Evolutionary conservation across 1,140 invertebrate species (phyloP), one percentile per base, ranked within the genome.

Genomic region (Cyclina sinensis): DNA sequence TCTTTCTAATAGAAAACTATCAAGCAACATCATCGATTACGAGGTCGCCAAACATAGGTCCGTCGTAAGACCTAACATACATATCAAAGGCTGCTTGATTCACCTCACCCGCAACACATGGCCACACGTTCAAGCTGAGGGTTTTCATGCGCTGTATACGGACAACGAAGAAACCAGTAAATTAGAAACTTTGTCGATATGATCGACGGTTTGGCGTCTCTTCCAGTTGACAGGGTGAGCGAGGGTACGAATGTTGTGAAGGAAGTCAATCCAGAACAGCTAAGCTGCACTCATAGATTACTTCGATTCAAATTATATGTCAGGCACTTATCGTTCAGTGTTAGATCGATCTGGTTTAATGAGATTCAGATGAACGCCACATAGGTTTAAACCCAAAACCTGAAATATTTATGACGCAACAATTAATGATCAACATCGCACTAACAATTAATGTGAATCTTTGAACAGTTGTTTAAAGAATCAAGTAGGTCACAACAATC

Each of bases 121-220:
- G 78, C 16, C 48, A 57, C 46, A 35, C 9, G 18, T 80, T 46
- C 78, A 80, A 46, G 46, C 46, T 12, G 48, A 57, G 16, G 78
- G 78, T n/a, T 46, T 86, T 11, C n/a, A 30, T 35, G 11, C 54
- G 30, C 30, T 1, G 48, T 86, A 86, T 70, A 76, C 54, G 2
- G 48, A 86, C 32, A 73, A 86, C 32, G 37, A 48, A 2, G 86
- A 76, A 14, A 30, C 73, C 43, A 32, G 74, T n/a, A n/a, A n/a
- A n/a, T n/a, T n/a, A n/a, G n/a, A 37, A 32, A 30, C 51, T 90
- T 83, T 70, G 83, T 78, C 83, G 86, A 86, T n/a, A 88, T 83
- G 68, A 27, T 90, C 12, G 86, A 90, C 54, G 79, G 54, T 90
- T 84, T 62, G n/a, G n/a, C n/a, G n/a, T n/a, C n/a, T n/a, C 62